phyloP scores from a whole-genome alignment of 2,113 vertebrate species.

The Hucho hucho region DNA sequence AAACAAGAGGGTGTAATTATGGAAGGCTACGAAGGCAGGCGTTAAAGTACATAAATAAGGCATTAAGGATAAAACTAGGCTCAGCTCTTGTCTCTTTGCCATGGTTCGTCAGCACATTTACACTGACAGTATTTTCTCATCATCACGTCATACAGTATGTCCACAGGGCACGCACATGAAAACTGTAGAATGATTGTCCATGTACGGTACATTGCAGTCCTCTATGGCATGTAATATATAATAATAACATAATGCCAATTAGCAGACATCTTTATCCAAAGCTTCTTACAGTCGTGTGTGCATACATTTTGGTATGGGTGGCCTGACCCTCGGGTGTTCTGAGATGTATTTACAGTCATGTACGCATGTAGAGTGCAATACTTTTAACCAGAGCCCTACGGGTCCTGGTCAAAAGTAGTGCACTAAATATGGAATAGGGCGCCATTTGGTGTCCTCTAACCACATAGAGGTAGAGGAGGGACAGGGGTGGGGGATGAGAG shows the following conservation, averaged over 20 bases:
- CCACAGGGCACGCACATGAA: conserved; percentile 16
- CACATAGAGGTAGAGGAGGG: conserved; percentile 1
- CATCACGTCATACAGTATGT: not conserved
- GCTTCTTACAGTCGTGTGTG: no score
- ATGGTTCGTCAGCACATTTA: conserved; percentile 42
- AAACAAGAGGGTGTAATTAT: conserved; percentile 55
- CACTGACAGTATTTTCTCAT: conserved; percentile 27
- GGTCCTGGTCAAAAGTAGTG: no score
- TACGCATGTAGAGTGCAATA: no score
- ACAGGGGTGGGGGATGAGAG: conserved; percentile 15
- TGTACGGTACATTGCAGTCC: not conserved
- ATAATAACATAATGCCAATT: no score
- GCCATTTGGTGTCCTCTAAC: no score
- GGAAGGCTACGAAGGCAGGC: conserved; percentile 34
- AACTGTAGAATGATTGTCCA: conserved; percentile 16
- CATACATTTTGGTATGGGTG: no score
- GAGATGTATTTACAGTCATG: no score
- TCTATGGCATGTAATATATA: not conserved
- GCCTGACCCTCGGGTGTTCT: no score
- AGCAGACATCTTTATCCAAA: no score
- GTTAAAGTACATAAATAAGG: conserved; percentile 47
- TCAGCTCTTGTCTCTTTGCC: conserved; percentile 11
- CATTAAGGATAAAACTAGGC: conserved; percentile 41
- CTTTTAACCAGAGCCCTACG: no score
- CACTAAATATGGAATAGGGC: no score